Conservation (phyloP, 2,113 vertebrate species). For the Xyrauchen texanus region DNA sequence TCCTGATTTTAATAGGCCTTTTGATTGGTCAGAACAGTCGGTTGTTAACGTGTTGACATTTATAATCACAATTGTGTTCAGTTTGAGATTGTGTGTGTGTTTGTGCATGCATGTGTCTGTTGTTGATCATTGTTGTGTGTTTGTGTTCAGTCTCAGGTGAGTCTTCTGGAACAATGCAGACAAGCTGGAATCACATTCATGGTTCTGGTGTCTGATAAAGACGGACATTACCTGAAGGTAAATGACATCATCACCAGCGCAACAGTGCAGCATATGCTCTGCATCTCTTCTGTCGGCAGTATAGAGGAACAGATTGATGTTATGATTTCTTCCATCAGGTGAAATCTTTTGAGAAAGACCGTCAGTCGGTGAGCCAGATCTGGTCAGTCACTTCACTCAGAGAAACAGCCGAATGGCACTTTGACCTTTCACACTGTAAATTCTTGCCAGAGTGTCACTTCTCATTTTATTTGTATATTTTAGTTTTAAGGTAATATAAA, state of each 20-base stretch:
- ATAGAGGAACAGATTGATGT: neutral
- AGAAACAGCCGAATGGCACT: conserved; percentile 66
- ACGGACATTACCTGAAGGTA: conserved; percentile 92
- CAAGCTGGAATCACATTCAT: conserved; percentile 86
- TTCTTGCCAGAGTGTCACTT: too few relatives aligned
- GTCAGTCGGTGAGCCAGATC: conserved; percentile 88
- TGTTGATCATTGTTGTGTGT: neutral
- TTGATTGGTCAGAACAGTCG: too few relatives aligned
- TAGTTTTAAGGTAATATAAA: too few relatives aligned
- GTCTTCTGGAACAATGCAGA: conserved; percentile 88
- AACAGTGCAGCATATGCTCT: too few relatives aligned
- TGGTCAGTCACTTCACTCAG: conserved; percentile 84
- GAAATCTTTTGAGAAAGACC: conserved; percentile 93
- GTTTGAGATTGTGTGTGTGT: neutral
- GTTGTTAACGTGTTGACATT: too few relatives aligned
- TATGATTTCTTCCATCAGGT: conserved; percentile 71
- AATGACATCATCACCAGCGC: conserved; percentile 25
- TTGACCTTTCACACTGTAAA: neutral
- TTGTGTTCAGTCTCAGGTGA: conserved; percentile 84
- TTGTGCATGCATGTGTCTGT: neutral
- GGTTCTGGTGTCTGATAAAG: conserved; percentile 91
- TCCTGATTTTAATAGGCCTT: too few relatives aligned
- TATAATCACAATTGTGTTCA: too few relatives aligned
- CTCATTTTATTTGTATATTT: too few relatives aligned
- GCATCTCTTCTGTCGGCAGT: too few relatives aligned